Base-by-base conservation (phyloP, 2,888 invertebrate genomes). In the Gymnosoma rotundatum region DNA sequence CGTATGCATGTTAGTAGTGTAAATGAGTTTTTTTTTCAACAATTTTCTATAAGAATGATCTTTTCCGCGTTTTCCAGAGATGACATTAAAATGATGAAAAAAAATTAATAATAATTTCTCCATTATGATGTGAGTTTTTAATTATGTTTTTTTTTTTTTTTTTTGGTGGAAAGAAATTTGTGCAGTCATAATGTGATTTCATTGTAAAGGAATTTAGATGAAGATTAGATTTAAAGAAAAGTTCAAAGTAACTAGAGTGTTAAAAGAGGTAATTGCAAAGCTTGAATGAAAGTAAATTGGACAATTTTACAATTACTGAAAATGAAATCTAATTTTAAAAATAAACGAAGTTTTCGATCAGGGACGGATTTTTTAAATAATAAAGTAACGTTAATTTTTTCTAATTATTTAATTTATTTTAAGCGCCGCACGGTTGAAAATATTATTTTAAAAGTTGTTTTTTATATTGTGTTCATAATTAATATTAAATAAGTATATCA, bases 71-170 rank as follows among this genome's bases (percentile, higher is more conserved):
- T 32, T 50, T 61, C 56, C 63, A 58, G 56, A 25, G 18, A 61
- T 80, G 80, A 69, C 75, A 81, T 75, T 81, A 81, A 75, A 75
- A 81, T 10, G 20, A 8, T 45, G 61, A 10, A 63, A 69, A 67
- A 74, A 80, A 58, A 25, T n/a, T 25, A 25, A 45, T 64, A 81
- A 67, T 80, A 25, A 69, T 63, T 70, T 75, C 45, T 69, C 58
- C 32, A 50, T 75, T 63, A 75, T 69, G 38, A 69, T 69, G 66
- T 73, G n/a, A 54, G 52, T 32, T 66, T 48, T 78, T 72, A 48
- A 60, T 45, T 38, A 38, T 50, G 54, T 42, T 64, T 20, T 63
- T 25, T 48, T 64, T 38, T 2, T 48, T 56, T n/a, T 63, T 74
- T 72, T 61, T 45, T 45, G 9, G 9, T 48, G 10, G 16, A 1